Evolutionary conservation across 2,888 invertebrate genomes (phyloP).

Genomic region (Tenthredo scrophulariae): DNA sequence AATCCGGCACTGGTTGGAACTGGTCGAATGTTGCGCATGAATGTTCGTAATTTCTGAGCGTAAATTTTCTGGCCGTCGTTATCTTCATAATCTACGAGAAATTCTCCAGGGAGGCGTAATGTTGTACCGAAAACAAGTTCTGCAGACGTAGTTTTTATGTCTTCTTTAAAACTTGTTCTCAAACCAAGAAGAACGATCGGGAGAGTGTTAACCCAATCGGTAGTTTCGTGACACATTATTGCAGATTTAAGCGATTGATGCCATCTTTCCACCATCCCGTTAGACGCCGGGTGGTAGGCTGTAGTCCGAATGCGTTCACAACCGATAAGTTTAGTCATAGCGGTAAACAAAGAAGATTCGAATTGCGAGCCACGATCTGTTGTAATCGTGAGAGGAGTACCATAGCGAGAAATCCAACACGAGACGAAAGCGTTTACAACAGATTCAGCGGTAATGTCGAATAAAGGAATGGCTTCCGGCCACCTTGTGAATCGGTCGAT

Average conservation of each 20-base stretch:
- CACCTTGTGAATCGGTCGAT: conserved; percentile 67
- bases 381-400: conserved; percentile 60
- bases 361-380: conserved; percentile 74
- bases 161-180: conserved; percentile 57
- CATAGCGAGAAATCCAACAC: conserved; percentile 61
- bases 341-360: conserved; percentile 68
- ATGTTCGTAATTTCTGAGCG: conserved; percentile 32
- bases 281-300: conserved; percentile 62
- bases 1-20: conserved; percentile 23
- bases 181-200: conserved; percentile 62
- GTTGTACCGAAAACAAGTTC: conserved; percentile 61
- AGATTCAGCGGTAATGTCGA: conserved; percentile 55
- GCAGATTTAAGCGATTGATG: conserved; percentile 64
- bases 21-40: conserved; percentile 53
- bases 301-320: conserved; percentile 56
- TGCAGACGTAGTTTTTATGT: conserved; percentile 57
- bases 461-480: conserved; percentile 63
- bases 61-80: conserved; percentile 37
- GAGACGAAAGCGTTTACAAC: conserved; percentile 56
- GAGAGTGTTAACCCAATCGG: conserved; percentile 59
- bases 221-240: conserved; percentile 57
- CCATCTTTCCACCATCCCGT: conserved; percentile 65
- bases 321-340: conserved; percentile 56
- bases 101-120: conserved; percentile 60
- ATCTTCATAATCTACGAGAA: conserved; percentile 40